Conservation (phyloP, 2,113 vertebrate species). For the Rhinopomastus cyanomelas region DNA sequence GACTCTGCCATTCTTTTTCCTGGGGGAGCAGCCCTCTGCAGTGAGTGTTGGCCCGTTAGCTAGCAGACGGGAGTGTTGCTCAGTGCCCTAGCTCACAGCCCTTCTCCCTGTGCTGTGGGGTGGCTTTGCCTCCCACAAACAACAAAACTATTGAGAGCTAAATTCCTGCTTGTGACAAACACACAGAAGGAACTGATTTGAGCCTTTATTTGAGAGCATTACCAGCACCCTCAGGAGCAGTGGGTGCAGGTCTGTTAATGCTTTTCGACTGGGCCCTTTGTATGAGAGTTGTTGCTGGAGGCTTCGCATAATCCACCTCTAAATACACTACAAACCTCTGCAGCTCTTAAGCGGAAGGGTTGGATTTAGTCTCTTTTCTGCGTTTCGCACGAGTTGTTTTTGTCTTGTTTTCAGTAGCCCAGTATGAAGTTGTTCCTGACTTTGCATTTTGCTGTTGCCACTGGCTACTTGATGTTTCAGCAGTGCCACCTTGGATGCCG, state of each 20-base stretch:
- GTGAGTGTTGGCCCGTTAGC: not conserved
- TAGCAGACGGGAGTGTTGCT: not conserved
- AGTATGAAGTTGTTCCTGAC: not conserved
- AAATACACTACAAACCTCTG: not conserved
- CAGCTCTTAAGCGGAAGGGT: not conserved
- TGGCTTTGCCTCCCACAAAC: not conserved
- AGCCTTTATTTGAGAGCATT: conserved; percentile 41
- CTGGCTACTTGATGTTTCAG: not conserved
- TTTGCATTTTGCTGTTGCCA: not conserved
- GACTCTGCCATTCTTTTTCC: no score
- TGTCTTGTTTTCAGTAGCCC: not conserved
- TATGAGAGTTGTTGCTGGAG: not conserved
- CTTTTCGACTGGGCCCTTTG: conserved; percentile 11
- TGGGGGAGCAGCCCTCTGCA: not conserved
- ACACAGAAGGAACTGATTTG: not conserved
- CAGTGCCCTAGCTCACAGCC: not conserved
- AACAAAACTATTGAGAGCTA: not conserved
- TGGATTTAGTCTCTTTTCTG: conserved; percentile 14
- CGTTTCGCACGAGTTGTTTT: conserved; percentile 4
- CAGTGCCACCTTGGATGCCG: not conserved
- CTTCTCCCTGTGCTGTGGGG: not conserved
- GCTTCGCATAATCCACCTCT: not conserved
- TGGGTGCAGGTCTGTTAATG: conserved; percentile 4
- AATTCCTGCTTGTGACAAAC: not conserved
- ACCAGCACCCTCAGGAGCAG: not conserved